These are phyloP conservation scores for Cosmopolites sordidus DNA, from an alignment of 2,888 invertebrate genomes.

Conservation along the genomic window DNA sequence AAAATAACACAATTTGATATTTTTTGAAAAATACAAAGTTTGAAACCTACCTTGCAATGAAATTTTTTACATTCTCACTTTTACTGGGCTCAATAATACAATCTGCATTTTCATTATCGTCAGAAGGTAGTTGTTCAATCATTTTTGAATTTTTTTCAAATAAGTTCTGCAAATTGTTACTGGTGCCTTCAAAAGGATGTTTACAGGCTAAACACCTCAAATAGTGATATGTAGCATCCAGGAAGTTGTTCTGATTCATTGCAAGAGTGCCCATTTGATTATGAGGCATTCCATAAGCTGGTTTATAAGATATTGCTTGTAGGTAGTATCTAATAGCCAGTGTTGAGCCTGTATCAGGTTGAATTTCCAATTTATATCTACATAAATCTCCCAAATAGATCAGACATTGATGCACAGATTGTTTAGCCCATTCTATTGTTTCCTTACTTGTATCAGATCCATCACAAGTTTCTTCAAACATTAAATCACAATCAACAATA, in stretches of 20 bases:
- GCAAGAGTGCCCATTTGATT: conserved; percentile 91
- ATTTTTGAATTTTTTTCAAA: conserved; percentile 65
- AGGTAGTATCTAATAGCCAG: conserved; percentile 80
- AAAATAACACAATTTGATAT: conserved; percentile 1
- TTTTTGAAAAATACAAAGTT: not conserved
- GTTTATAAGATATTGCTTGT: conserved; percentile 73
- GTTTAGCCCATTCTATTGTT: conserved; percentile 64
- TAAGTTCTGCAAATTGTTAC: conserved; percentile 75
- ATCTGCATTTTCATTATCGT: conserved; percentile 44
- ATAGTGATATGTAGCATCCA: conserved; percentile 88
- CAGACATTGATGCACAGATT: conserved; percentile 77
- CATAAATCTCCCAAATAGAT: conserved; percentile 83
- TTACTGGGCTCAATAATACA: conserved; percentile 45
- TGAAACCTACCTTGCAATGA: conserved; percentile 46
- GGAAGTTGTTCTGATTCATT: conserved; percentile 71
- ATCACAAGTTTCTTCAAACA: conserved; percentile 38
- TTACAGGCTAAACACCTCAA: conserved; percentile 76
- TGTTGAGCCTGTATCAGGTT: conserved; percentile 62
- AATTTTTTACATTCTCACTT: conserved; percentile 49
- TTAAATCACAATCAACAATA: conserved; percentile 68
- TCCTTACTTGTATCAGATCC: conserved; percentile 48
- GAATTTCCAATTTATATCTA: conserved; percentile 78
- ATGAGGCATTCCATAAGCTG: conserved; percentile 83
- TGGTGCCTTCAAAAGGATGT: conserved; percentile 83
- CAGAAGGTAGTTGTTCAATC: conserved; percentile 50